Conservation (phyloP, 1,140 invertebrate genomes). For the Sycophila sp. region DNA sequence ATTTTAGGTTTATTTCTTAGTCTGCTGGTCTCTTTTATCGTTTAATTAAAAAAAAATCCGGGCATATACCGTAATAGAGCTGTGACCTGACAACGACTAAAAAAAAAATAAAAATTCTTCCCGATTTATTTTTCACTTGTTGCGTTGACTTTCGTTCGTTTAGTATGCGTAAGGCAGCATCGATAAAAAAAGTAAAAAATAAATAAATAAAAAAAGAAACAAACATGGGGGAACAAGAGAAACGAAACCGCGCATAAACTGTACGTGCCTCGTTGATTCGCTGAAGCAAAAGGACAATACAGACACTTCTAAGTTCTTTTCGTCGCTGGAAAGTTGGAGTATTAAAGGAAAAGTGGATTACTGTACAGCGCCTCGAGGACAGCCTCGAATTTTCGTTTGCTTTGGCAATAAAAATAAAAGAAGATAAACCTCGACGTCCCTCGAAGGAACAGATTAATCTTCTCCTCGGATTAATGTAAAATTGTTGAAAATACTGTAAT, state of each 20-base stretch:
- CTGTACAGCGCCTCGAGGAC: background rate
- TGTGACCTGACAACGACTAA: conserved; percentile 32
- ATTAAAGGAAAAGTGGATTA: background rate
- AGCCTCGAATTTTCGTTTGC: conserved; percentile 25
- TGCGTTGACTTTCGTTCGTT: background rate
- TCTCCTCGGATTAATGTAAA: too few relatives aligned
- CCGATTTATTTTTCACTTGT: background rate
- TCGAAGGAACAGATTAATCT: background rate
- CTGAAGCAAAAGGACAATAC: conserved; percentile 56
- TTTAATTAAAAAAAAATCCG: too few relatives aligned
- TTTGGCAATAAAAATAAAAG: too few relatives aligned
- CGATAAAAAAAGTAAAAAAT: background rate
- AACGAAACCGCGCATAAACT: conserved; percentile 25
- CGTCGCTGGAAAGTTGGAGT: background rate
- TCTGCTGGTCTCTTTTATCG: too few relatives aligned
- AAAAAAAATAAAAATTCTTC: background rate
- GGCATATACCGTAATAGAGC: background rate
- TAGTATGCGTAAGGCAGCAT: background rate
- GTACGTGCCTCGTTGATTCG: conserved; percentile 37
- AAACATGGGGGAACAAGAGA: background rate
- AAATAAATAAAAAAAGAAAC: background rate
- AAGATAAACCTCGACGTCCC: background rate
- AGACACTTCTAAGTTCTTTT: conserved; percentile 46
- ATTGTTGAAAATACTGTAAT: too few relatives aligned
- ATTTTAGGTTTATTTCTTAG: background rate